These are phyloP conservation scores for Linepithema humile DNA, from an alignment of 1,140 invertebrate species.

Conservation along the genomic window DNA sequence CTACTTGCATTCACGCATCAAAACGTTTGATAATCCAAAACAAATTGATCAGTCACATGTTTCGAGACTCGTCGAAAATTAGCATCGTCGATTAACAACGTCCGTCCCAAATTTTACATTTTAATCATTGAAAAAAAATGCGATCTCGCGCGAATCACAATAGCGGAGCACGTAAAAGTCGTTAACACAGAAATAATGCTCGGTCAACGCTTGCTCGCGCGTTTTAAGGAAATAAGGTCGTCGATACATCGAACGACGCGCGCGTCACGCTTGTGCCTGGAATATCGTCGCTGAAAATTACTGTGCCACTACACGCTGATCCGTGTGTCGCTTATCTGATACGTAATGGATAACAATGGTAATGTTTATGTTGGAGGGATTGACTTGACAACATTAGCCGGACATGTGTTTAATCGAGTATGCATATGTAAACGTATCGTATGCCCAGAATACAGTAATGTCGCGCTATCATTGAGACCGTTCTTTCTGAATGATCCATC, in stretches of 20 bases:
- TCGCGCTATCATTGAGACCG: neutral
- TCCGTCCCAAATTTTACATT: neutral
- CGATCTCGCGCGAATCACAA: constrained; percentile 59
- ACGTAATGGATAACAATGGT: constrained; percentile 26
- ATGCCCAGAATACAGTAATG: neutral
- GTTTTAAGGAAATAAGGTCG: constrained; percentile 72
- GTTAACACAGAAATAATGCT: constrained; percentile 67
- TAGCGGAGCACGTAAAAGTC: constrained; percentile 62
- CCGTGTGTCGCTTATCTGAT: neutral
- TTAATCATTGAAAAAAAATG: constrained; percentile 7
- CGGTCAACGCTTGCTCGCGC: constrained; percentile 62
- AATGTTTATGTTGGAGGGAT: constrained; percentile 7
- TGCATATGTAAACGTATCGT: constrained; percentile 6
- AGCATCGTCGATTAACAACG: neutral
- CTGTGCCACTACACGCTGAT: constrained; percentile 5
- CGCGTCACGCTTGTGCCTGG: constrained; percentile 21
- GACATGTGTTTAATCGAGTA: constrained; percentile 32
- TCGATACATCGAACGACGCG: constrained; percentile 64
- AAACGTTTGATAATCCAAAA: neutral
- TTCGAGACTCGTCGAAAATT: neutral
- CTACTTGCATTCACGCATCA: neutral
- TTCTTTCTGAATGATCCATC: neutral
- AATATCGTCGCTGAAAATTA: constrained; percentile 52
- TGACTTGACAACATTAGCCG: neutral
- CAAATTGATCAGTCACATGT: neutral